Conservation (phyloP, 2,113 vertebrate genomes). For the Pseudopodoces humilis region DNA sequence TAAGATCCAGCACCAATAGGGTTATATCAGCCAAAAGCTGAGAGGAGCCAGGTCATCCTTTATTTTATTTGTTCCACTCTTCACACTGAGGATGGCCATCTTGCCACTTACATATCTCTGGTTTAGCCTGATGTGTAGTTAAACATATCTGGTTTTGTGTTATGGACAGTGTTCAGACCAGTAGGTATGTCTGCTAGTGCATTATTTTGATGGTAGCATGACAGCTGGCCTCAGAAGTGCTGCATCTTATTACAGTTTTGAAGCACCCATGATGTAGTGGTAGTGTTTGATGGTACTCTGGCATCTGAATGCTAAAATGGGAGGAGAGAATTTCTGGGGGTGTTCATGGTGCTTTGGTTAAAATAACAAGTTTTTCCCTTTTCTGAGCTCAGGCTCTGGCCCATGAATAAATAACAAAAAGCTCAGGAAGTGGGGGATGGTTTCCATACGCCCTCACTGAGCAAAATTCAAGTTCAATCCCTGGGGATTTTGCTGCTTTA, state of each 20-base stretch:
- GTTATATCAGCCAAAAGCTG: not conserved
- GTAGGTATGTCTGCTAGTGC: not conserved
- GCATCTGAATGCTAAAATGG: not conserved
- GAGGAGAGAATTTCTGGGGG: not conserved
- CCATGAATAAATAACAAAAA: not conserved
- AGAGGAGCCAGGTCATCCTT: not conserved
- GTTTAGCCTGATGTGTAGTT: not conserved
- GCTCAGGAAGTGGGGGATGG: not conserved
- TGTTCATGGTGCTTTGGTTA: not conserved
- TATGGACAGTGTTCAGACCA: not conserved
- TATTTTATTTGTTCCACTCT: not conserved
- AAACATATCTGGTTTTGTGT: not conserved
- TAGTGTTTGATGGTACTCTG: not conserved
- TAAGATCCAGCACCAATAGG: not conserved
- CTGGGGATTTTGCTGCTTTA: not conserved
- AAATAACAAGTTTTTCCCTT: not conserved
- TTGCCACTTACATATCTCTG: accelerated
- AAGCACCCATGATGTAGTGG: not conserved
- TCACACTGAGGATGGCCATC: not conserved
- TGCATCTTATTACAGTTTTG: not conserved
- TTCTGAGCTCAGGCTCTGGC: not conserved
- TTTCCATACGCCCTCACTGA: not conserved
- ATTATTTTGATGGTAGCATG: not conserved
- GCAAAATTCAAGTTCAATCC: not conserved
- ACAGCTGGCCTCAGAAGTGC: not conserved